Evolutionary conservation across 2,888 invertebrate species (phyloP), one percentile per base, ranked within the genome.

Genomic region (Lasius fuliginosus): DNA sequence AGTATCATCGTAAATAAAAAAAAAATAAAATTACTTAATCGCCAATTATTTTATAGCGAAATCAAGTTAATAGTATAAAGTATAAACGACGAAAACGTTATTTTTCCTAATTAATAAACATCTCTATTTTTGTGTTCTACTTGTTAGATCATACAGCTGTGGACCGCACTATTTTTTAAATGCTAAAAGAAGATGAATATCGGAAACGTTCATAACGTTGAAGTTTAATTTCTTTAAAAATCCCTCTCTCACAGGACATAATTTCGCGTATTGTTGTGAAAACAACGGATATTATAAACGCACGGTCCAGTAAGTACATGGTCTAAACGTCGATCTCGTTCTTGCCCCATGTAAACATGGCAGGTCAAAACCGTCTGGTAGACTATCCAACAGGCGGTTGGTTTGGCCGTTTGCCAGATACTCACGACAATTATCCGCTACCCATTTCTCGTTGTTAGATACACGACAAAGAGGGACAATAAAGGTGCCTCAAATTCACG

Each of bases 381-480:
- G 40, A 62, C 15, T 42, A 73, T 87, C 88, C 87, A 88, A 86
- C 88, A 90, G 89, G 85, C 88, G 85, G 85, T 84, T 62, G 58
- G 30, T 73, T 82, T 91, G 91, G 91, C 89, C 12, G 76, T 36
- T 36, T 30, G 90, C 92, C 92, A 91, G 81, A 86, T 76, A 68
- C 84, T 79, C 85, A 40, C 56, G 82, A 84, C 85, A 91, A 91
- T 91, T 90, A 90, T 67, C 69, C 75, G 74, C 71, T 74, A 73
- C 60, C 81, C 36, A 74, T 88, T 82, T 88, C 84, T 83, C 73
- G 75, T 23, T 12, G 60, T 65, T 73, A 15, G n/a, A 65, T 71
- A 33, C 11, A 40, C 49, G 68, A 56, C 49, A 18, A 68, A 49
- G 1, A 12, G 49, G 67, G 12, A 40, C 27, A 53, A 60, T 42